phyloP scores from a whole-genome alignment of 2,888 invertebrate species.

The Perithous albicinctus region DNA sequence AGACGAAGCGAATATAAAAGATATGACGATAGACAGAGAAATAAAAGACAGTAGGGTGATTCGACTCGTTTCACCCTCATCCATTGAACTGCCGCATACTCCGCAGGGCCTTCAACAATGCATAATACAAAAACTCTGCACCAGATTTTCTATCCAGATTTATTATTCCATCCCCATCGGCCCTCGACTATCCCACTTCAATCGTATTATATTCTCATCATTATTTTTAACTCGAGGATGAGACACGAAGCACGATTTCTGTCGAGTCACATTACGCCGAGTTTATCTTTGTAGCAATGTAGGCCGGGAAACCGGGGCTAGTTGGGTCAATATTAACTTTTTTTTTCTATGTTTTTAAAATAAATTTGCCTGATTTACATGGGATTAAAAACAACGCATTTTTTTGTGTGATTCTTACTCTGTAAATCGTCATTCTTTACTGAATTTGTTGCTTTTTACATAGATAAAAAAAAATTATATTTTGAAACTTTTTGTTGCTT shows the following conservation, averaged over 20 bases:
- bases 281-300: slow-evolving; percentile 26
- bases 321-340: too few relatives aligned
- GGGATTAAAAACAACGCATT: too few relatives aligned
- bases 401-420: too few relatives aligned
- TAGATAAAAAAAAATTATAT: too few relatives aligned
- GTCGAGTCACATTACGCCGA: slow-evolving; percentile 48
- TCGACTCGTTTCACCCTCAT: slow-evolving; percentile 27
- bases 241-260: slow-evolving; percentile 11
- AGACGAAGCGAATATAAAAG: slow-evolving; percentile 14
- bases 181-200: slow-evolving; percentile 32
- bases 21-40: slow-evolving; percentile 6
- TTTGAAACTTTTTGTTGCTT: too few relatives aligned
- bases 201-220: slow-evolving; percentile 68
- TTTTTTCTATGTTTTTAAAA: too few relatives aligned
- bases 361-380: too few relatives aligned
- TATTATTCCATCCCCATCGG: slow-evolving; percentile 71
- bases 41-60: slow-evolving; percentile 40
- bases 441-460: too few relatives aligned
- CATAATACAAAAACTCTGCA: slow-evolving; percentile 41
- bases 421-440: too few relatives aligned
- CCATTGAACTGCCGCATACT: slow-evolving; percentile 53
- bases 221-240: slow-evolving; percentile 50
- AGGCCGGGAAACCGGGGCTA: too few relatives aligned
- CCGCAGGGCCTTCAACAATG: slow-evolving; percentile 31
- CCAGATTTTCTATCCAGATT: slow-evolving; percentile 68